Conservation (phyloP, 2,888 invertebrate genomes). For the Cheilosia vernalis region DNA sequence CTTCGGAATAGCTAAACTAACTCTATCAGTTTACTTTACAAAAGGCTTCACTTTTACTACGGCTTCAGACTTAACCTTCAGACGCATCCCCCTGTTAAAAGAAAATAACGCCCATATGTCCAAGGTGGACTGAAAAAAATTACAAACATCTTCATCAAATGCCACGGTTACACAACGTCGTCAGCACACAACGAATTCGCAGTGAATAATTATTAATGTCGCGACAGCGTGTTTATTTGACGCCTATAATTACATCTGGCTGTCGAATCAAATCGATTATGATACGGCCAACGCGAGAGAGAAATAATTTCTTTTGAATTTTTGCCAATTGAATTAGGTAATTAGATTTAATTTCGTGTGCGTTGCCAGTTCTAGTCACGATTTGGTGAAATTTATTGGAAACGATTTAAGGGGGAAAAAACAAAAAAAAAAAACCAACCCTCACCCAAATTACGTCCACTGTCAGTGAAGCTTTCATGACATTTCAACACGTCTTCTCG, state of each 20-base stretch:
- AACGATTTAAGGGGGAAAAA: not conserved
- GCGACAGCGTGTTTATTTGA: conserved; percentile 52
- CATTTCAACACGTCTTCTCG: not conserved
- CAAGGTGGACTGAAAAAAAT: too few relatives aligned
- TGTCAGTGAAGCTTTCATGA: not conserved
- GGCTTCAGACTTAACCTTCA: too few relatives aligned
- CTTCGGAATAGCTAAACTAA: too few relatives aligned
- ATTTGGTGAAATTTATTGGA: not conserved
- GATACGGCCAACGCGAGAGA: conserved; percentile 16
- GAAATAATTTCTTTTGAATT: conserved; percentile 43
- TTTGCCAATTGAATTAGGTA: conserved; percentile 34
- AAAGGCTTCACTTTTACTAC: too few relatives aligned
- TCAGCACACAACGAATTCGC: not conserved
- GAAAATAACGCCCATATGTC: too few relatives aligned
- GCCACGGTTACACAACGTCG: not conserved
- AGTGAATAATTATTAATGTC: conserved; percentile 30
- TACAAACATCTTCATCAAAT: too few relatives aligned
- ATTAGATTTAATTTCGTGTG: conserved; percentile 25
- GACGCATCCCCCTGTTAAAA: too few relatives aligned
- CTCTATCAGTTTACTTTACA: too few relatives aligned
- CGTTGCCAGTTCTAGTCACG: not conserved
- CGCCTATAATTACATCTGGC: conserved; percentile 44
- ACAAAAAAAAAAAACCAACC: not conserved
- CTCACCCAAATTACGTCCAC: too few relatives aligned
- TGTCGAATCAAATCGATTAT: conserved; percentile 51